phyloP scores from a whole-genome alignment of 2,888 invertebrate species.

The Dromius quadrimaculatus region DNA sequence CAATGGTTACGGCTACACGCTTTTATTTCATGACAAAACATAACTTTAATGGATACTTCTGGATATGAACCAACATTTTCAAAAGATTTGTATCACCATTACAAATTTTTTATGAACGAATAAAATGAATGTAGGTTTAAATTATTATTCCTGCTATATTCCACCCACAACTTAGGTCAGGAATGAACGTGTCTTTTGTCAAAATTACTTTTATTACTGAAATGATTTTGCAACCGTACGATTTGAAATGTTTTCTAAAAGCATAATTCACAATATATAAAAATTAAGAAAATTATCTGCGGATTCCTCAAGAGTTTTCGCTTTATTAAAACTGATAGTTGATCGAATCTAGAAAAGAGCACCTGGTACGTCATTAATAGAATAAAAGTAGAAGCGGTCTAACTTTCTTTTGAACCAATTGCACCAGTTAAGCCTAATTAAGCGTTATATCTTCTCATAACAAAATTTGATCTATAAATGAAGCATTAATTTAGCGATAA shows the following conservation, averaged over 20 bases:
- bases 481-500: constrained; percentile 30
- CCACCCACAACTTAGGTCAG: no score
- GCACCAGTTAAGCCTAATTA: neutral
- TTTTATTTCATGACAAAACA: no score
- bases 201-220: constrained; percentile 28
- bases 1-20: no score
- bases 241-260: constrained; percentile 6
- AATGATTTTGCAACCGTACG: constrained; percentile 2
- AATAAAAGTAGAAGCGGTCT: neutral
- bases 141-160: no score
- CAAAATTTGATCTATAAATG: neutral
- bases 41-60: no score
- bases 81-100: no score
- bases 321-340: neutral
- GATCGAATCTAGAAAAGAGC: neutral
- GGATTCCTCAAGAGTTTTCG: neutral
- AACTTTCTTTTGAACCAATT: neutral
- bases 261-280: neutral
- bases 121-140: no score
- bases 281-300: neutral
- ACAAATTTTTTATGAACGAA: no score
- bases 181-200: constrained; percentile 19
- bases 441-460: neutral
- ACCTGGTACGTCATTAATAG: neutral
- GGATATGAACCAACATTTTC: no score